Conservation (phyloP, 2,113 vertebrate genomes). For the Thermophis baileyi region DNA sequence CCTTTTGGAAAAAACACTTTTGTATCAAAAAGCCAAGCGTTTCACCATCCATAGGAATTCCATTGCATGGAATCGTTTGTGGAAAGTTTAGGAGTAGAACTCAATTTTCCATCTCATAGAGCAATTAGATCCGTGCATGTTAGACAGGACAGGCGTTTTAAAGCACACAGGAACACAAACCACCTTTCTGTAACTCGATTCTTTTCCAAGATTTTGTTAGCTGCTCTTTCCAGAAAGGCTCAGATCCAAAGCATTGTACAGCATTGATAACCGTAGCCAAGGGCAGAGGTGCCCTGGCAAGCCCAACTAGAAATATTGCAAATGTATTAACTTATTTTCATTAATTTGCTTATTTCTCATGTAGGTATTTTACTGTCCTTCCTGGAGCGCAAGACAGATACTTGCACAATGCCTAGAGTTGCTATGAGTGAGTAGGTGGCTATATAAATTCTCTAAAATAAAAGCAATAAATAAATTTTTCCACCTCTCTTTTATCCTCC, state of each 20-base stretch:
- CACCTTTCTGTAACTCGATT: neutral
- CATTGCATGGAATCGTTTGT: neutral
- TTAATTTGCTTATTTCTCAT: neutral
- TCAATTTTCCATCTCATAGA: rapidly evolving
- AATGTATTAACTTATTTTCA: neutral
- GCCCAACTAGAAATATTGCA: neutral
- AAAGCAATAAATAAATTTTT: neutral
- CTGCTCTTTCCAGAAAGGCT: neutral
- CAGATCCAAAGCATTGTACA: neutral
- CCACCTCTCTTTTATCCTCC: neutral
- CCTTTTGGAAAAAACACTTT: neutral
- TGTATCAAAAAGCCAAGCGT: neutral
- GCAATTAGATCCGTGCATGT: neutral
- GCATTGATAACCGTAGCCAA: neutral
- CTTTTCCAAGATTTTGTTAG: neutral
- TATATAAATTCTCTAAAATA: neutral
- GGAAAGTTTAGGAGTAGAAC: rapidly evolving
- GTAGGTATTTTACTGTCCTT: neutral
- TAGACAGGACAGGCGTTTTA: neutral
- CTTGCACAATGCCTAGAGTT: neutral
- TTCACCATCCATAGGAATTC: neutral
- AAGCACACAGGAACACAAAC: neutral
- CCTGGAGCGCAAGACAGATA: neutral
- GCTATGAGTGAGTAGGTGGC: neutral
- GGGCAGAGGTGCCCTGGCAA: neutral